A percentile compares a stretch with the other conserved stretches of the same genome.
phyloP scores from a whole-genome alignment of 2,113 vertebrate species.

The Nannobrachium achirus region DNA sequence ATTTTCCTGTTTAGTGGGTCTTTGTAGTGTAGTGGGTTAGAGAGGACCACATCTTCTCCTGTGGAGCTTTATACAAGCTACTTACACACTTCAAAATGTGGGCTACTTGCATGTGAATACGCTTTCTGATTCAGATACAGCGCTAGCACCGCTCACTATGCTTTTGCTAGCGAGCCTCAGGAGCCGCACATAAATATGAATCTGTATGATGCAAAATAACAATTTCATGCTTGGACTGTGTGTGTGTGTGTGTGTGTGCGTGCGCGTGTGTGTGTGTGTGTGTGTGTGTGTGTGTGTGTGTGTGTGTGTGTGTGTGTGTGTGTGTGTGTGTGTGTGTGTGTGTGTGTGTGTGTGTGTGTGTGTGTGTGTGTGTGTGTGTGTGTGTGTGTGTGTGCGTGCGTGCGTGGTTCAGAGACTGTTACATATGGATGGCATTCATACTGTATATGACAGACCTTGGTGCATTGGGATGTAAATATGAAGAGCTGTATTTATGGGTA shows the following conservation, averaged over 20 bases:
- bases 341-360: constrained; percentile 3
- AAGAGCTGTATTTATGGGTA: constrained; percentile 52
- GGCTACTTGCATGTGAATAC: too few species aligned
- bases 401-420: constrained; percentile 35
- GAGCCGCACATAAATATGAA: too few species aligned
- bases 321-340: not conserved
- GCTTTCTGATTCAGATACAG: too few species aligned
- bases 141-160: too few species aligned
- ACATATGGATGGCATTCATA: constrained; percentile 62
- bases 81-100: too few species aligned
- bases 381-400: constrained; percentile 8
- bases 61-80: too few species aligned
- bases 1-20: too few species aligned
- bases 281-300: not conserved
- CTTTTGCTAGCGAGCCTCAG: too few species aligned
- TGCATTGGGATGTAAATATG: constrained; percentile 62
- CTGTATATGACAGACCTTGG: constrained; percentile 28
- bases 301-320: not conserved
- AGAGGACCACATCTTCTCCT: too few species aligned
- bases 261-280: constrained; percentile 4
- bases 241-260: not conserved
- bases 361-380: not conserved
- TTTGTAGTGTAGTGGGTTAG: too few species aligned
- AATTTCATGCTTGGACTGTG: not conserved
- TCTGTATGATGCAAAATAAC: too few species aligned